These are phyloP conservation scores for Azorinus chamasolen DNA, from an alignment of 2,888 invertebrate genomes.

Conservation along the genomic window DNA sequence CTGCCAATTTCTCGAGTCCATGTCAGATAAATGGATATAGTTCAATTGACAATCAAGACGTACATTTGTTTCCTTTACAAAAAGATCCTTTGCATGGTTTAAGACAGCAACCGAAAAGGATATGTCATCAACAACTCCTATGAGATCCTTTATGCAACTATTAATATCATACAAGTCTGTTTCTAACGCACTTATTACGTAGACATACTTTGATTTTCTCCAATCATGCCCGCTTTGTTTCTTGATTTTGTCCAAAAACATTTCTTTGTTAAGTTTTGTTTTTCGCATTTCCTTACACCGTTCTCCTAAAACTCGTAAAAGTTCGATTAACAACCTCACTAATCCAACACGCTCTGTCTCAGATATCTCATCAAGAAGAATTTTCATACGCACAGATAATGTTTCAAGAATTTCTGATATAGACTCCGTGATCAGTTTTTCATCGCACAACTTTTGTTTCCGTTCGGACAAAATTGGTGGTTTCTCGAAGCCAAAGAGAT, in stretches of 20 bases:
- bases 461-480: slow-evolving; percentile 2
- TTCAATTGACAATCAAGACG: background rate
- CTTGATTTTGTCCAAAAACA: background rate
- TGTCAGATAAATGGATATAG: background rate
- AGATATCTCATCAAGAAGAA: too few relatives aligned
- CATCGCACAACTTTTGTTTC: background rate
- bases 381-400: too few relatives aligned
- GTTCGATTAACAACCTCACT: too few relatives aligned
- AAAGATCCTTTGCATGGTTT: background rate
- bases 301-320: background rate
- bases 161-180: slow-evolving; percentile 10
- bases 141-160: background rate
- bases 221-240: slow-evolving; percentile 13
- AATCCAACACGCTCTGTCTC: too few relatives aligned
- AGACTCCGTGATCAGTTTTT: background rate
- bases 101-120: background rate
- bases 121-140: slow-evolving; percentile 7
- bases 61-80: background rate
- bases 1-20: too few relatives aligned
- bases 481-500: slow-evolving; percentile 12
- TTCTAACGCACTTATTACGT: slow-evolving; percentile 23
- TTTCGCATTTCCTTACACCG: background rate
- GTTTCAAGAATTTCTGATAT: too few relatives aligned
- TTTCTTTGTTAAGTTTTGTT: slow-evolving; percentile 3
- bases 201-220: slow-evolving; percentile 22